These are phyloP conservation scores for Paedocypris micromegethes DNA, from an alignment of 2,797 vertebrate genomes.

Conservation along the genomic window DNA sequence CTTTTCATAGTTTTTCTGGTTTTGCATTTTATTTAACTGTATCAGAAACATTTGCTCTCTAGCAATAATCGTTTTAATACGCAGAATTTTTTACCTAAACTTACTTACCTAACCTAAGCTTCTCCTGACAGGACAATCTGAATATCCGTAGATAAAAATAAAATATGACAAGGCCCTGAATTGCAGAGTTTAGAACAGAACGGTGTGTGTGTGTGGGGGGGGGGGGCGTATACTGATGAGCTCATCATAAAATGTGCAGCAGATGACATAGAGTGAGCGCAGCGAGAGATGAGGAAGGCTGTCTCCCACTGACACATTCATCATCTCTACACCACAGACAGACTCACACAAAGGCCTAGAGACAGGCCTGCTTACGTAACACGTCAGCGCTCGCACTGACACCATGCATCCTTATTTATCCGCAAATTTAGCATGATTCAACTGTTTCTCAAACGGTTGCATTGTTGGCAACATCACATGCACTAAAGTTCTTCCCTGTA, in stretches of 20 bases:
- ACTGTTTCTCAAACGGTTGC: background rate
- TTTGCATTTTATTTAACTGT: too few relatives aligned
- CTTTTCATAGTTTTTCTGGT: too few relatives aligned
- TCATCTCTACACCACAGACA: constrained; percentile 38
- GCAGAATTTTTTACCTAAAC: background rate
- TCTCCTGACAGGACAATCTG: constrained; percentile 36
- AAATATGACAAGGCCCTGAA: constrained; percentile 27
- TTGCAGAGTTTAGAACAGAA: constrained; percentile 40
- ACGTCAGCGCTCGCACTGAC: constrained; percentile 25
- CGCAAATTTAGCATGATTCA: constrained; percentile 1
- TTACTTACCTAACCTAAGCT: background rate
- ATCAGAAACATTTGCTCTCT: too few relatives aligned
- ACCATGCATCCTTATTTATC: constrained; percentile 19
- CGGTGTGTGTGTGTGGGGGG: constrained; percentile 5
- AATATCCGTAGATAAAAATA: constrained; percentile 48
- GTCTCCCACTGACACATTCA: constrained; percentile 42
- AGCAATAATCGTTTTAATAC: too few relatives aligned
- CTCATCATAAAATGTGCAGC: constrained; percentile 41
- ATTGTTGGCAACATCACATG: too few relatives aligned
- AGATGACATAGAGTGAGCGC: constrained; percentile 25
- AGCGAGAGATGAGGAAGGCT: constrained; percentile 32
- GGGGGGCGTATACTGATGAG: constrained; percentile 45
- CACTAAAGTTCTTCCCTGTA: too few relatives aligned
- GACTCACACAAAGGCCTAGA: constrained; percentile 33
- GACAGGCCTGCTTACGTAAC: constrained; percentile 43